Percentiles rank a stretch among this genome's conserved stretches.
phyloP scores from a whole-genome alignment of 2,797 vertebrate species.

The Acestrorhynchus altus region DNA sequence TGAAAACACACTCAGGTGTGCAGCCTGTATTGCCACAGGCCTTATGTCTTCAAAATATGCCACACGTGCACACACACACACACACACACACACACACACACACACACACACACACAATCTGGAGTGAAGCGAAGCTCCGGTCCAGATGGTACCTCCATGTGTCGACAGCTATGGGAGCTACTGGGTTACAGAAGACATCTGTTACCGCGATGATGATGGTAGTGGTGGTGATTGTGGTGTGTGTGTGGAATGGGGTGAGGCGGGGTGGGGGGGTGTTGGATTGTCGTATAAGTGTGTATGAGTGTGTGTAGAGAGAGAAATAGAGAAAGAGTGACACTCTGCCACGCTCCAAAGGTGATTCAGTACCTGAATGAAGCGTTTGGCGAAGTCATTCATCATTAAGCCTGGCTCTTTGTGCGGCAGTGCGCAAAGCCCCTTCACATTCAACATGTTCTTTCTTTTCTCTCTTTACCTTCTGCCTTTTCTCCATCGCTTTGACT shows the following conservation, averaged over 20 bases:
- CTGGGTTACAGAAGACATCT: slow-evolving; percentile 87
- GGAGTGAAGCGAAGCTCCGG: slow-evolving; percentile 75
- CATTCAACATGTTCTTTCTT: slow-evolving; percentile 21
- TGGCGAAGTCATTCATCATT: slow-evolving; percentile 79
- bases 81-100: slow-evolving; percentile 59
- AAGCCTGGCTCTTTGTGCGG: slow-evolving; percentile 60
- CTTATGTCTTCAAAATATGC: slow-evolving; percentile 72
- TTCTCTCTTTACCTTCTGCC: slow-evolving; percentile 38
- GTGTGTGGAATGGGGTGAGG: slow-evolving; percentile 3
- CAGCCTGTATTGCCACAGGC: slow-evolving; percentile 63
- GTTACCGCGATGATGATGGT: slow-evolving; percentile 76
- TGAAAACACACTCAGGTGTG: slow-evolving; percentile 78
- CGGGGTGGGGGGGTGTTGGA: background rate
- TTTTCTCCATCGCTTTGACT: slow-evolving; percentile 51
- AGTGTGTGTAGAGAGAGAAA: background rate
- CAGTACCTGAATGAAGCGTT: slow-evolving; percentile 77
- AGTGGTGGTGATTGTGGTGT: slow-evolving; percentile 64
- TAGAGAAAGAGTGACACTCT: slow-evolving; percentile 61
- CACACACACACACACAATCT: slow-evolving; percentile 70
- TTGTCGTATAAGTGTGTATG: slow-evolving; percentile 47
- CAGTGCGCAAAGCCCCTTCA: slow-evolving; percentile 15
- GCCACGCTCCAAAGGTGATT: slow-evolving; percentile 71
- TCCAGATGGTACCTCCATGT: slow-evolving; percentile 85
- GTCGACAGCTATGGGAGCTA: slow-evolving; percentile 82
- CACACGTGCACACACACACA: slow-evolving; percentile 47